Base-by-base conservation (phyloP, 2,888 invertebrate genomes). In the Lysandra coridon region DNA sequence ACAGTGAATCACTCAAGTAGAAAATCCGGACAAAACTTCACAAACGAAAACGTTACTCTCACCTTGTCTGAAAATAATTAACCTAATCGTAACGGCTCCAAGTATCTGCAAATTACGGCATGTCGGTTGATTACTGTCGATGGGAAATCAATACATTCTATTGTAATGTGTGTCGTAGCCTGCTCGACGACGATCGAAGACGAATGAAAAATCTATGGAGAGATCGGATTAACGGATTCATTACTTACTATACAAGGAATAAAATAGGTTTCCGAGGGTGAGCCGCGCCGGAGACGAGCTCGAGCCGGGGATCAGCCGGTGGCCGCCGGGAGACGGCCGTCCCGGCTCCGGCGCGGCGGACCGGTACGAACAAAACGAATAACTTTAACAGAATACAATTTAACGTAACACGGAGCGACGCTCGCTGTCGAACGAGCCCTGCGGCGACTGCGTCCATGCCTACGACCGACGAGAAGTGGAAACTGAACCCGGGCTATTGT, bases 141-240 rank as follows among this genome's bases (percentile, higher is more conserved):
- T 92, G 91, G 91, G 88, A 94, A 94, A 92, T 90, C 88, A 94
- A 94, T 93, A 92, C 88, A 88, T 91, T 88, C 93, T 94, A 94
- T 94, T 94, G 94, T 94, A 93, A 94, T 92, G 89, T 93, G 93
- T 94, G 94, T 92, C 89, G 88, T 91, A 93, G 94, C 93, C 93
- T 93, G 94, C 92, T 86, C 91, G 90, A 92, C 88, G 87, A 85
- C 88, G 79, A 81, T 79, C 82, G 79, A 82, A 89, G 87, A 88
- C 91, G 83, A 81, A 92, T 87, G 90, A 91, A 92, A 89, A 92
- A 90, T 90, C 92, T 93, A 93, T 92, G 88, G 87, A 92, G 91
- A 93, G 90, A 92, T 92, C 88, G 92, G 91, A 92, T 88, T 92
- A 94, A 94, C 94, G 92, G 89, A 92, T 91, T 91, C 88, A 90